Base-by-base conservation (phyloP, 2,888 invertebrate genomes). In the Mesoligia furuncula region DNA sequence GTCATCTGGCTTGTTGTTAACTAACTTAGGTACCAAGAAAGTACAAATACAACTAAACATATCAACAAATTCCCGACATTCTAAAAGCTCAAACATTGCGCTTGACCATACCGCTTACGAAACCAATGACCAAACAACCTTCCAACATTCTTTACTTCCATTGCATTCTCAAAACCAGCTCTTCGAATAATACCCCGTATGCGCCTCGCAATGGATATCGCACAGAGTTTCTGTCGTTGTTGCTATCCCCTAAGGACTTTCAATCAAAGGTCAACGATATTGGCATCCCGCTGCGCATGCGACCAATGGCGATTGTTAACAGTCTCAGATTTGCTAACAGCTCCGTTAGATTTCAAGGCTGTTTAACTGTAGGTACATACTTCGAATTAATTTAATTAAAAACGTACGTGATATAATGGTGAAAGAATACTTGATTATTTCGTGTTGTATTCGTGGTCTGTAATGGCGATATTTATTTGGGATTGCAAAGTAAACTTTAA, bases 201-300 rank as follows among this genome's bases (percentile, higher is more conserved):
- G 17, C 48, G 62, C 42, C 1, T 6, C 6, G 61, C 51, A 72
- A 36, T 74, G 61, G 13, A 57, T 71, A 17, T 8, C 9, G 5
- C 15, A 36, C 0, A 57, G 17, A 64, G 39, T 73, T 9, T 45
- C 2, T 36, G 36, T 79, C 68, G 54, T 57, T 48, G 36, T 36
- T n/a, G 7, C 13, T 51, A 27, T 59, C 31, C 31, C 42, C 36
- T 59, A 76, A 59, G 36, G 69, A 75, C 68, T 73, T 54, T 73
- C 36, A 70, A 73, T 42, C 39, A 69, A 81, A 84, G 81, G 84
- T 77, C 81, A 78, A 39, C 36, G 74, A 36, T 74, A 74, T 59
- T 68, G 80, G 72, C 68, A 66, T 74, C 84, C 84, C 77, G 77
- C 85, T 72, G 85, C 24, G 85, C 77, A 72, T 65, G 85, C 24